phyloP scores from a whole-genome alignment of 2,113 vertebrate genomes.

The Larimichthys crocea region DNA sequence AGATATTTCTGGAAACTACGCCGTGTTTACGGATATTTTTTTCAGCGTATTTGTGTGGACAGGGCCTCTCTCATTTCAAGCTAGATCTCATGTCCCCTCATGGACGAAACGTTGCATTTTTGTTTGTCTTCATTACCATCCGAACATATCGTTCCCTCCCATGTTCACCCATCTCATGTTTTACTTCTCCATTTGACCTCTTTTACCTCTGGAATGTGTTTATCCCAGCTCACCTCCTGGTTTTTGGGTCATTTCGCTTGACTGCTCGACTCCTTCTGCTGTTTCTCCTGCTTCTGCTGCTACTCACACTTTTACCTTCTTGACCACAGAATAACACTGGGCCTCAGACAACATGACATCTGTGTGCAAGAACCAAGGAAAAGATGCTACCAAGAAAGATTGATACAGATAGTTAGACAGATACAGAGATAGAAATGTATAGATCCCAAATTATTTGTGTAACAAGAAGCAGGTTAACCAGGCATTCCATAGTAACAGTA shows the following conservation, averaged over 20 bases:
- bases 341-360: neutral
- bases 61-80: neutral
- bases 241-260: constrained; percentile 18
- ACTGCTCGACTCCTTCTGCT: neutral
- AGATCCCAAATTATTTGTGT: too few species aligned
- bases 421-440: too few species aligned
- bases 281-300: neutral
- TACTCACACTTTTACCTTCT: neutral
- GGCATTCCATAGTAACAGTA: too few species aligned
- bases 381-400: too few species aligned
- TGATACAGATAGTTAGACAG: too few species aligned
- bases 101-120: too few species aligned
- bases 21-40: too few species aligned
- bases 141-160: neutral
- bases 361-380: too few species aligned
- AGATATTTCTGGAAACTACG: too few species aligned
- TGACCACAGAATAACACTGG: neutral
- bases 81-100: neutral
- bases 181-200: neutral
- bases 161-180: neutral
- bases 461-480: too few species aligned
- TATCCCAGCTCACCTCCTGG: constrained; percentile 24
- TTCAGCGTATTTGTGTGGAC: too few species aligned
- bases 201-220: constrained; percentile 48
- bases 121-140: too few species aligned